Evolutionary conservation across 2,113 vertebrate species (phyloP).

Genomic region (Atractosteus spatula): DNA sequence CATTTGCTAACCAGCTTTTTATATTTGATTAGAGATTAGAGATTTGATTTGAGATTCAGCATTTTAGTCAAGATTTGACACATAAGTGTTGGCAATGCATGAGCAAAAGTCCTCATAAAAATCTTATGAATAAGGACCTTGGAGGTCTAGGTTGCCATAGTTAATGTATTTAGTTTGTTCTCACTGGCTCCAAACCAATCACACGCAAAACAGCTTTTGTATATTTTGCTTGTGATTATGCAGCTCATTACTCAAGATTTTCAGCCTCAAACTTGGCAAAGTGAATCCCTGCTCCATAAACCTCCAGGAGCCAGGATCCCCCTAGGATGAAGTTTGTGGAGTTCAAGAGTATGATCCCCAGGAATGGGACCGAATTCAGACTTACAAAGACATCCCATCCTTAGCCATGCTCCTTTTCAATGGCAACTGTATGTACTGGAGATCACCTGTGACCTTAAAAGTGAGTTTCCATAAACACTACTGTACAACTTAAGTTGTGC

Average conservation of each 20-base stretch:
- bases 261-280: not conserved
- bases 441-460: too few species aligned
- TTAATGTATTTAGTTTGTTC: not conserved
- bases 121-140: not conserved
- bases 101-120: not conserved
- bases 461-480: too few species aligned
- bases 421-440: too few species aligned
- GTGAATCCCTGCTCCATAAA: not conserved
- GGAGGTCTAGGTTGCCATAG: not conserved
- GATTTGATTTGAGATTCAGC: not conserved
- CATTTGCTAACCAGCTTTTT: not conserved
- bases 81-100: not conserved
- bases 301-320: not conserved
- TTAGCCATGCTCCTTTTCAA: too few species aligned
- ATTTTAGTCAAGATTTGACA: not conserved
- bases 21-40: conserved; percentile 8
- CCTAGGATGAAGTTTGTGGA: not conserved
- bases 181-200: not conserved
- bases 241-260: conserved; percentile 1
- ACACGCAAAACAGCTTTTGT: not conserved
- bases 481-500: too few species aligned
- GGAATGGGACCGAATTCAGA: too few species aligned
- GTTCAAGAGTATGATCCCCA: not conserved
- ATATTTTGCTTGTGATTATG: not conserved
- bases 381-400: too few species aligned